Evolutionary conservation across 1,140 invertebrate species (phyloP).

Genomic region (Drosophila tsacasi): DNA sequence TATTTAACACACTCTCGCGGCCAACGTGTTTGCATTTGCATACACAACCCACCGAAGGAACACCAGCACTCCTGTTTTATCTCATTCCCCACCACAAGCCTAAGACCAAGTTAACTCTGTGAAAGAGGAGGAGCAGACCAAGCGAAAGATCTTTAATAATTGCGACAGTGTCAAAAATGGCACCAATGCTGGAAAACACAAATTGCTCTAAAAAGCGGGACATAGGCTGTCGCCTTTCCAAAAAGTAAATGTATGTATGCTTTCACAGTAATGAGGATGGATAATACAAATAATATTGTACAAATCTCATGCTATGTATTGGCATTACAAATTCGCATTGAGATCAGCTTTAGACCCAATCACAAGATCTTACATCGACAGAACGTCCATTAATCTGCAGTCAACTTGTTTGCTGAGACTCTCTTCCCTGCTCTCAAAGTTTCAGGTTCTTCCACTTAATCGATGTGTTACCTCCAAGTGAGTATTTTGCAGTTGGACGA

Average conservation of each 20-base stretch:
- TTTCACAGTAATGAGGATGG: constrained; percentile 40
- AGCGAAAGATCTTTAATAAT: neutral
- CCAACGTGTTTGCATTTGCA: constrained; percentile 53
- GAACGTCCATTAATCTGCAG: constrained; percentile 20
- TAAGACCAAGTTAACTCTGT: constrained; percentile 2
- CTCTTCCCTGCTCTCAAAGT: constrained; percentile 2
- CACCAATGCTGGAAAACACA: constrained; percentile 45
- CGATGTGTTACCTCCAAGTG: constrained; percentile 3
- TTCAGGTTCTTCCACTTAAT: constrained; percentile 38
- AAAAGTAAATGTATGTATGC: no score
- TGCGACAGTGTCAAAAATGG: constrained; percentile 50
- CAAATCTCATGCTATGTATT: neutral
- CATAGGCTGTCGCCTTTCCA: constrained; percentile 70
- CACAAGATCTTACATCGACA: constrained; percentile 31
- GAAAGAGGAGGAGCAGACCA: neutral
- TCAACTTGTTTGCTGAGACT: constrained; percentile 8
- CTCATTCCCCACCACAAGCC: constrained; percentile 15
- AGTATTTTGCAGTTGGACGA: neutral
- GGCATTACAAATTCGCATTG: neutral
- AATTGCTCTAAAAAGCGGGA: constrained; percentile 32
- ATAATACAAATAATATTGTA: neutral
- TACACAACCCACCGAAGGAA: constrained; percentile 26
- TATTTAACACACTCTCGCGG: constrained; percentile 50
- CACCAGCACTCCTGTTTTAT: neutral
- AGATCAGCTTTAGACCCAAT: constrained; percentile 1